Conservation (phyloP, 2,797 vertebrate species). For the Gorsachius magnificus region DNA sequence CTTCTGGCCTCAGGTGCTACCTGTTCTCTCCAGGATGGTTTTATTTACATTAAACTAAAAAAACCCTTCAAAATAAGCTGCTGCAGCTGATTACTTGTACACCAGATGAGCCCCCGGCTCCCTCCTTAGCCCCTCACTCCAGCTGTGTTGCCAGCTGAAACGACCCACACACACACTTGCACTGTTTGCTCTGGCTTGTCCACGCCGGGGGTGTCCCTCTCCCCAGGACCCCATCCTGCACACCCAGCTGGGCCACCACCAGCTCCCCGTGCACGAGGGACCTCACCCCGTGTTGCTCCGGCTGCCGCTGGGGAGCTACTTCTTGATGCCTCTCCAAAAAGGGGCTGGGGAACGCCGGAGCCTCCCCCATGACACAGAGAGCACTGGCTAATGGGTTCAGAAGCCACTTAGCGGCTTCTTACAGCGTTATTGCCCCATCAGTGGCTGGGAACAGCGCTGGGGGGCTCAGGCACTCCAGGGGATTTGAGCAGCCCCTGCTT, state of each 20-base stretch:
- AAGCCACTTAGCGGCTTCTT: not conserved
- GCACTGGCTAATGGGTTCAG: not conserved
- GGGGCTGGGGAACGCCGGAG: not conserved
- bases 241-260: not conserved
- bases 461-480: not conserved
- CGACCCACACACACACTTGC: not conserved
- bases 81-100: not conserved
- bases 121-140: not conserved
- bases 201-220: not conserved
- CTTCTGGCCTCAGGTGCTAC: not conserved
- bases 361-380: not conserved
- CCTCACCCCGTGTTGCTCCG: not conserved
- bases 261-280: not conserved
- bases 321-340: not conserved
- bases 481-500: not conserved
- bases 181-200: not conserved
- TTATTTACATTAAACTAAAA: not conserved
- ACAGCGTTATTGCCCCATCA: not conserved
- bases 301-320: not conserved
- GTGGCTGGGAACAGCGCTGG: not conserved
- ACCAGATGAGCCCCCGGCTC: not conserved
- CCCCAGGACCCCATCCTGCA: not conserved
- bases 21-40: not conserved
- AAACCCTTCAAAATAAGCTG: not conserved
- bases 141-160: not conserved